Percentiles rank a stretch among this genome's conserved stretches.
Conservation (phyloP, 2,888 invertebrate species). For the Herminia tarsipennalis region DNA sequence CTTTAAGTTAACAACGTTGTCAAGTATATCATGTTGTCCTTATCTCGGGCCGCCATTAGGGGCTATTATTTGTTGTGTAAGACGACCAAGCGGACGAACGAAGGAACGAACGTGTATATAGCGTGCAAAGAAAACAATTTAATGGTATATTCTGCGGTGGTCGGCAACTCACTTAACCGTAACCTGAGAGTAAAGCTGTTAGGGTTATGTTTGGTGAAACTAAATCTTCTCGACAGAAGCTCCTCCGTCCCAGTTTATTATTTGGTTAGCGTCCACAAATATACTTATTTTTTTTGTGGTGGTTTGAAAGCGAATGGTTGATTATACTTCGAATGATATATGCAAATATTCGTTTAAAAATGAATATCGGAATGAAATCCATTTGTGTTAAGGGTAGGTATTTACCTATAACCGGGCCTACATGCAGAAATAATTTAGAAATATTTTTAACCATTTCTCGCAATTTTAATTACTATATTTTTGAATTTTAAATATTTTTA, state of each 20-base stretch:
- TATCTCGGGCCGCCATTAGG: slow-evolving; percentile 40
- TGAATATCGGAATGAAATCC: too few relatives aligned
- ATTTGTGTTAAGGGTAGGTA: too few relatives aligned
- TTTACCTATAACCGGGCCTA: too few relatives aligned
- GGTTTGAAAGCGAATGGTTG: slow-evolving; percentile 3
- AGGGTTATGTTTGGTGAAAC: slow-evolving; percentile 78
- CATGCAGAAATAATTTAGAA: too few relatives aligned
- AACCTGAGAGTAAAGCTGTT: slow-evolving; percentile 72
- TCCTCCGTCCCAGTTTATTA: slow-evolving; percentile 67
- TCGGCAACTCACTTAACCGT: slow-evolving; percentile 79
- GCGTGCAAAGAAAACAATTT: slow-evolving; percentile 78
- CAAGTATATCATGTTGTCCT: slow-evolving; percentile 24
- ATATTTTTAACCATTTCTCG: too few relatives aligned
- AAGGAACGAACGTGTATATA: slow-evolving; percentile 15
- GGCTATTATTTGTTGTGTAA: slow-evolving; percentile 51
- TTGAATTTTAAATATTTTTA: too few relatives aligned
- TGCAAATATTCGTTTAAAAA: too few relatives aligned
- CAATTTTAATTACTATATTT: too few relatives aligned
- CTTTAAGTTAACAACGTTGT: slow-evolving; percentile 30
- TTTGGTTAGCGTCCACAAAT: slow-evolving; percentile 62
- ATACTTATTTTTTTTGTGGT: slow-evolving; percentile 28
- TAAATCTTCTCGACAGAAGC: slow-evolving; percentile 73
- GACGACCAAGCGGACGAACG: slow-evolving; percentile 23
- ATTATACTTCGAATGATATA: too few relatives aligned
- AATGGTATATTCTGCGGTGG: slow-evolving; percentile 78